These are phyloP conservation scores for Porites lobata DNA, from an alignment of 92 coral and sea anemone genomes.

Conservation along the genomic window DNA sequence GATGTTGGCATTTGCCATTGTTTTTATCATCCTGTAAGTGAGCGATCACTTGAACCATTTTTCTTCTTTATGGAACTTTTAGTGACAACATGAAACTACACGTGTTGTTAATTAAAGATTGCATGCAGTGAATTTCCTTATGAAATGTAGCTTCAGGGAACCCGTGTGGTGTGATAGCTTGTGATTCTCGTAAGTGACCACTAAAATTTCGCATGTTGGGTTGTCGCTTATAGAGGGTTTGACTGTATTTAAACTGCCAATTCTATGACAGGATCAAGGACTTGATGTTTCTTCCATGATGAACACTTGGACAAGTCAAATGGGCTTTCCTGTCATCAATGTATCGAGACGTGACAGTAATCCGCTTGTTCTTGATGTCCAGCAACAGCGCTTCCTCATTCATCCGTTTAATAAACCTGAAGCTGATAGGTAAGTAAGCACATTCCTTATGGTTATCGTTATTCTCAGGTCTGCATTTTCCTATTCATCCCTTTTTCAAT, in stretches of 20 bases:
- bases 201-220: too few relatives aligned
- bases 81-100: too few relatives aligned
- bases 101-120: too few relatives aligned
- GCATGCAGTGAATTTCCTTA: too few relatives aligned
- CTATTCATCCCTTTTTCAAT: not conserved
- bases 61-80: too few relatives aligned
- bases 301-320: slow-evolving; percentile 96
- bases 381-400: slow-evolving; percentile 62
- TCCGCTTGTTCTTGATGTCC: not conserved
- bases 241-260: too few relatives aligned
- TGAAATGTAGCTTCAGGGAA: too few relatives aligned
- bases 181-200: too few relatives aligned
- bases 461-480: not conserved
- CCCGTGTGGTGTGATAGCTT: too few relatives aligned
- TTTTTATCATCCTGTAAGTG: too few relatives aligned
- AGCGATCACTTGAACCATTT: too few relatives aligned
- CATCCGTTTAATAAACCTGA: slow-evolving; percentile 43
- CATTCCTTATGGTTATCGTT: not conserved
- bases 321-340: slow-evolving; percentile 94
- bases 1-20: not conserved
- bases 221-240: too few relatives aligned
- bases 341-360: slow-evolving; percentile 18
- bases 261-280: not conserved
- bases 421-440: slow-evolving; percentile 14
- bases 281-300: slow-evolving; percentile 78